Conservation (phyloP, 2,888 invertebrate species). For the Cremastobaeus sp. region DNA sequence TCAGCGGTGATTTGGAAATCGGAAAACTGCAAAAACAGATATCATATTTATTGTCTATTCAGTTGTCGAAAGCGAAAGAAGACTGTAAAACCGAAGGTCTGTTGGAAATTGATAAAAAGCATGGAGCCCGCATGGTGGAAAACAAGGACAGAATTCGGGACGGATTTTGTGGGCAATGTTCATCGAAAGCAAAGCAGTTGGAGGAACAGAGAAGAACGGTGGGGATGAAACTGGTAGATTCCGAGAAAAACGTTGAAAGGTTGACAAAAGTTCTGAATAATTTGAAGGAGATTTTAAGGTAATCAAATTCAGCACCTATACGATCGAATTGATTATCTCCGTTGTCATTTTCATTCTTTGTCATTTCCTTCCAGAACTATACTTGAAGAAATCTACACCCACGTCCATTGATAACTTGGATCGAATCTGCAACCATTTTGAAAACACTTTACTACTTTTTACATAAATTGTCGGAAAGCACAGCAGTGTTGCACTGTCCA, state of each 20-base stretch:
- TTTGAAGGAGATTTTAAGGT: constrained; percentile 21
- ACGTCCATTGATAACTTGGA: no score
- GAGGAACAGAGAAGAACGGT: constrained; percentile 15
- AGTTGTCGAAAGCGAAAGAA: neutral
- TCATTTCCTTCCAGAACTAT: neutral
- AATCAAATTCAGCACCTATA: no score
- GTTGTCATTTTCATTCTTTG: no score
- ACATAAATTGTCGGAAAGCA: no score
- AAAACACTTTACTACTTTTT: constrained; percentile 2
- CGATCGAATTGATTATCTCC: no score
- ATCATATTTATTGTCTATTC: neutral
- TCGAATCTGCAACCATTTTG: no score
- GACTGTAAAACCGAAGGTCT: neutral
- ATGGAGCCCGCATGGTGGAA: no score
- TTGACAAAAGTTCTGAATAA: constrained; percentile 17
- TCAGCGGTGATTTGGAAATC: no score
- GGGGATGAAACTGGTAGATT: constrained; percentile 15
- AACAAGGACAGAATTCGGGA: constrained; percentile 4
- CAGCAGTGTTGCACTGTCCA: no score
- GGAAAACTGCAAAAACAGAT: constrained; percentile 1
- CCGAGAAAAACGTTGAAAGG: constrained; percentile 25
- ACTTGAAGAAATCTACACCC: neutral
- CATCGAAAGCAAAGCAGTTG: neutral
- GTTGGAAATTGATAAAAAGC: no score
- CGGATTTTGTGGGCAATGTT: constrained; percentile 19